Evolutionary conservation across 2,888 invertebrate genomes (phyloP).

Genomic region (Callinectes sapidus): DNA sequence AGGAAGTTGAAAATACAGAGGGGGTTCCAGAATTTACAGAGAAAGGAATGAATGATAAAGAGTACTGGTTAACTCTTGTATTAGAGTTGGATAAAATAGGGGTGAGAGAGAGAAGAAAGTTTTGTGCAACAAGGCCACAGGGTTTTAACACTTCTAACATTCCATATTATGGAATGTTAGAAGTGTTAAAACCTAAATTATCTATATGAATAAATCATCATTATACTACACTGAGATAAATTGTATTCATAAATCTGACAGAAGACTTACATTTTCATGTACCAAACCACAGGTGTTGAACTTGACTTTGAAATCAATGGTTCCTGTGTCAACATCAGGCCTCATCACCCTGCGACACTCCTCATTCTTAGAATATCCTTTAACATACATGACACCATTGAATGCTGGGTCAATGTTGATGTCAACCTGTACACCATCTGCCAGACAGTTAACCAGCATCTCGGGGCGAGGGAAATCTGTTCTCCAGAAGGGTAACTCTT

Average conservation of each 20-base stretch:
- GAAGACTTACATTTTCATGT: slow-evolving; percentile 77
- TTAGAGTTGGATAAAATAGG: too few species aligned
- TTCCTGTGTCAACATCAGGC: slow-evolving; percentile 84
- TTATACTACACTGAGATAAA: neutral
- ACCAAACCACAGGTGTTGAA: slow-evolving; percentile 94
- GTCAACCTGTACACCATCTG: slow-evolving; percentile 90
- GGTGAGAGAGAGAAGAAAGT: too few species aligned
- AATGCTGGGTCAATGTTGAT: slow-evolving; percentile 82
- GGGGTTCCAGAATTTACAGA: too few species aligned
- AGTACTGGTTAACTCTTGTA: too few species aligned
- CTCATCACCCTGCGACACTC: slow-evolving; percentile 82
- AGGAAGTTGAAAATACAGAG: too few species aligned
- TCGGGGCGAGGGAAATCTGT: slow-evolving; percentile 91
- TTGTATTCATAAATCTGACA: neutral
- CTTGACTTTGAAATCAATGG: slow-evolving; percentile 89
- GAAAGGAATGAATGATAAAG: too few species aligned
- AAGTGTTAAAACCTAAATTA: too few species aligned
- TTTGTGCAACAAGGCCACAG: too few species aligned
- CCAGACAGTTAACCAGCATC: slow-evolving; percentile 91
- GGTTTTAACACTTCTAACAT: too few species aligned
- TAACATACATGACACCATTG: slow-evolving; percentile 93
- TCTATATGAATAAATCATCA: neutral
- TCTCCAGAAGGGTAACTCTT: slow-evolving; percentile 75
- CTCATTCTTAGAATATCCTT: slow-evolving; percentile 95
- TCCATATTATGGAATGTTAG: too few species aligned